Evolutionary conservation across 2,888 invertebrate species (phyloP).

Genomic region (Thymelicus sylvestris): DNA sequence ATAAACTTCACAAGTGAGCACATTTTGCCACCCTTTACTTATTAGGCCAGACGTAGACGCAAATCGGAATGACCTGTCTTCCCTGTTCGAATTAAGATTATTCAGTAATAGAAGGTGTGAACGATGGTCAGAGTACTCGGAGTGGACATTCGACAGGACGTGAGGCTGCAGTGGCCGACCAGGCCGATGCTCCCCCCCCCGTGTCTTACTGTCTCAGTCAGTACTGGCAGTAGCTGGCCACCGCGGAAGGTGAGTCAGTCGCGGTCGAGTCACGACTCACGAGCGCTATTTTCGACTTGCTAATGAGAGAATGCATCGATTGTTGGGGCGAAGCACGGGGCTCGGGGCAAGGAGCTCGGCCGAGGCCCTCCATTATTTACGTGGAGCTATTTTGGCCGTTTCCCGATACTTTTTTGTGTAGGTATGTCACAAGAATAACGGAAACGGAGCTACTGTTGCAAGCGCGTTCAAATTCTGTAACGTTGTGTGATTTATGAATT

Average conservation of each 20-base stretch:
- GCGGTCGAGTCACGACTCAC: slow-evolving; percentile 4
- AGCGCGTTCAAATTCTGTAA: slow-evolving; percentile 29
- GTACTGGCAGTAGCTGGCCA: slow-evolving; percentile 46
- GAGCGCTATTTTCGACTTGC: slow-evolving; percentile 70
- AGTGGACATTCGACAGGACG: too few species aligned
- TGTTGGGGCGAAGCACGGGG: slow-evolving; percentile 24
- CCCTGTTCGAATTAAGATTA: too few species aligned
- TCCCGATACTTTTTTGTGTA: slow-evolving; percentile 13
- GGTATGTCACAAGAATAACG: slow-evolving; percentile 6
- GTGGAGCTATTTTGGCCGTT: slow-evolving; percentile 7
- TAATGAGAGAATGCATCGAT: slow-evolving; percentile 77
- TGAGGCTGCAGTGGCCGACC: slow-evolving; percentile 47
- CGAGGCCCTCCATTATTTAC: neutral
- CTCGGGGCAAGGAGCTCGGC: neutral
- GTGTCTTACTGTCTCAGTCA: too few species aligned
- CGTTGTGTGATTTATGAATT: neutral
- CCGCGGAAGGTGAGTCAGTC: slow-evolving; percentile 73
- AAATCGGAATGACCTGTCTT: too few species aligned
- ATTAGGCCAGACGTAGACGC: too few species aligned
- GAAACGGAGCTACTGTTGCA: slow-evolving; percentile 7
- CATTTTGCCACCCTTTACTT: too few species aligned
- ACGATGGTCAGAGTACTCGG: too few species aligned
- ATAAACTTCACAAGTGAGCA: too few species aligned
- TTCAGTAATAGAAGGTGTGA: too few species aligned
- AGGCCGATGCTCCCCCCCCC: too few species aligned